Base-by-base conservation (phyloP, 2,888 invertebrate genomes). In the Parnassius glacialis region DNA sequence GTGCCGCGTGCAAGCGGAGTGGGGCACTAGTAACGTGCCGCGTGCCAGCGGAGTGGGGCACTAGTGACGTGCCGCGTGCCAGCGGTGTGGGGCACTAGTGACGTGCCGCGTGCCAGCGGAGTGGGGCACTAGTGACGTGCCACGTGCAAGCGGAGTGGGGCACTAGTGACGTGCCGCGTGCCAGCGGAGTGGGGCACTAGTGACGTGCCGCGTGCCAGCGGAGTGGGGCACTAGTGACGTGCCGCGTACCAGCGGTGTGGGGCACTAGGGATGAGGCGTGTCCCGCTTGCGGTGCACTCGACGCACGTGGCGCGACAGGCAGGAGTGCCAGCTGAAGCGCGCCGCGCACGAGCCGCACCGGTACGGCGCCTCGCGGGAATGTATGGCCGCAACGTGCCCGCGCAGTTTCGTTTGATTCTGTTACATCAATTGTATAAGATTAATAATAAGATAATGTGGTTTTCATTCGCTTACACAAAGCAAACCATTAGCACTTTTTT, bases 331-430 rank as follows among this genome's bases (percentile, higher is more conserved):
- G 50, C 79, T 80, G 76, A 89, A 90, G 5, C 80, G 69, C 0
- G 88, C 87, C 0, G 77, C 73, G 65, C 90, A 90, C 0, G 68
- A 61, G 0, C 34, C 48, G 59, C 89, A 89, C 12, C 70, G 71
- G 74, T 81, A 83, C 0, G 85, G 80, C 0, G 84, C 74, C 52
- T 75, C 74, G 0, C 74, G 70, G 10, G 79, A 80, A 76, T 90
- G 90, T 0, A 81, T 57, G 0, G 85, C 87, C 0, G 74, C 67
- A 9, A 85, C 80, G 66, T 90, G 90, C 0, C 73, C 72, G 9
- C 85, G 83, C 0, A 90, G 83, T 44, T 87, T 90, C 0, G 85
- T 78, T 55, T 80, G 79, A 47, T 84, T 89, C 90, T 90, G 76
- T 7, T 25, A 59, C 5, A 34, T 34, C 7, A 1, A 34, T 34